Base-by-base conservation (phyloP, 2,113 vertebrate species). In the Cathartes aura region DNA sequence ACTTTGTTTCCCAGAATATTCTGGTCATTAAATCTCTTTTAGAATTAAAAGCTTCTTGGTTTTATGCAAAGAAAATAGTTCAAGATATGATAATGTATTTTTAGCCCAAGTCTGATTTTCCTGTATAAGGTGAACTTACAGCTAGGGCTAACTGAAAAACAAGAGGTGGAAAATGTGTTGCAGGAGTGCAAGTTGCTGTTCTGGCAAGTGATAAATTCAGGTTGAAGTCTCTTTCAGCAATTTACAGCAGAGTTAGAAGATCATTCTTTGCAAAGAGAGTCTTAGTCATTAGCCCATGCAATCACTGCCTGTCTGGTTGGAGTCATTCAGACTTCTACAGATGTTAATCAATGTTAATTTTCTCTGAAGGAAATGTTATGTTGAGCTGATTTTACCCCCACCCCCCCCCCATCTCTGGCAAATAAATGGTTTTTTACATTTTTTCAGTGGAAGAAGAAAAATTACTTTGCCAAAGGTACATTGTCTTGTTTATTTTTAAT, bases 191-290 rank as follows among this genome's bases (percentile, higher is more conserved):
- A 23, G 66, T 6, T 82, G 21, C 55, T 91, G 1, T 87, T 71
- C 56, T 87, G 53, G 66, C 53, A 64, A 73, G 64, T 87, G 90
- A 91, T 94, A 82, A 94, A 94, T 96, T 93, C 87, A 72, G 22
- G 40, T 48, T 89, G 43, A 91, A 88, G 84, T 90, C 84, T 68
- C 84, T 91, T 95, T 79, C 32, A 75, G 70, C 84, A 90, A 43
- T 90, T 91, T 79, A 67, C 40, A 60, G 73, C 66, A 45, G 3
- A 56, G 76, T 82, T 82, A 52, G 80, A 66, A 52, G 58, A 78
- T 62, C 27, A 20, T 68, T 89, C 63, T 62, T 76, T 90, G 60
- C 43, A 60, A 63, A 71, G n/a, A 67, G 26, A 62, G n/a, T 26
- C 52, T 53, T 47, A 26, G 53, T 66, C 71, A 66, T 86, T 80